Evolutionary conservation across 2,888 invertebrate genomes (phyloP), one percentile per base, ranked within the genome.

Genomic region (Micropterix aruncella): DNA sequence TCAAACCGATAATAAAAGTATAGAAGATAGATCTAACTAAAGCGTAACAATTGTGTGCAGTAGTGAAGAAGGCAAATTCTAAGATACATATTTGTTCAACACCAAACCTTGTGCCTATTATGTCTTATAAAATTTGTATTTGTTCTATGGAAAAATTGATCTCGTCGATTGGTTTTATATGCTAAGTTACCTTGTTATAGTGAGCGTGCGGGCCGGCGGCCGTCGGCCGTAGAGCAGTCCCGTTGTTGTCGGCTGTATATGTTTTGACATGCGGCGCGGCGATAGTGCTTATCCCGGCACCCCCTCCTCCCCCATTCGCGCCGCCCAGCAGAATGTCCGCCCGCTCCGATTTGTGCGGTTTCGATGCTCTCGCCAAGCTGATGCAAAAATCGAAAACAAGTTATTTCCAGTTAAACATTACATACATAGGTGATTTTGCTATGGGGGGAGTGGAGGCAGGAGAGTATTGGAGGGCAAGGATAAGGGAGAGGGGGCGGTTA

Each of bases 181-280:
- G 12, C 5, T 27, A 12, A 70, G 80, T 81, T 80, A 90, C 89
- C 84, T 90, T 90, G 75, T 89, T 89, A 72, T 90, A 90, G 70
- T 86, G 87, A 70, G 88, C 83, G 62, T 83, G 75, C 65, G 74
- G 83, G 65, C 86, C 79, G 63, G 86, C 85, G 72, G 74, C 75
- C 66, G 71, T 76, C 53, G 72, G 79, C 57, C 81, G 75, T 63
- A 79, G 80, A 61, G 82, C 82, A 75, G 81, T 83, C 66, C 90
- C 90, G 74, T 91, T 90, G 73, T 85, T 74, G 73, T 80, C 81
- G 67, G 82, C 91, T 80, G 89, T 89, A 77, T 92, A 92, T 66
- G 91, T 90, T 77, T 90, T 90, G 74, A 92, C 91, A 83, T 90
- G 90, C 73, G 84, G 87, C 70, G 83, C 84, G 66, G 82, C 77